Evolutionary conservation across 2,113 vertebrate species (phyloP).

Genomic region (Platycercus adscitus): DNA sequence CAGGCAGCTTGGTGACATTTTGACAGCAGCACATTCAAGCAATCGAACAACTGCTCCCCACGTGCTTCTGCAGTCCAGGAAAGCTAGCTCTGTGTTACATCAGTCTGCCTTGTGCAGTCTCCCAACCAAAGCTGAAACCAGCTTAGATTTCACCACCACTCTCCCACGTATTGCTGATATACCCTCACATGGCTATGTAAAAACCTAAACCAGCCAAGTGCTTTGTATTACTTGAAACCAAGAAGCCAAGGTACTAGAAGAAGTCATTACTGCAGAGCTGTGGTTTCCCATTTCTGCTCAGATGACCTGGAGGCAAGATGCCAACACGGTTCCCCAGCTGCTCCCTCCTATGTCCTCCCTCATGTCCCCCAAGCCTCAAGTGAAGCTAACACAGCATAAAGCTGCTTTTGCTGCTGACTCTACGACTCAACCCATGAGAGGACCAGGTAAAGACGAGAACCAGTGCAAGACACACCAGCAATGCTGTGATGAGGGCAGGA

Average conservation of each 20-base stretch:
- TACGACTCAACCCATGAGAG: rapidly evolving
- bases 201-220: not conserved
- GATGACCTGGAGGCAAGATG: rapidly evolving
- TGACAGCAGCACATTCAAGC: not conserved
- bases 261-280: not conserved
- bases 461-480: not conserved
- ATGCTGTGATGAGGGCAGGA: rapidly evolving
- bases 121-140: not conserved
- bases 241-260: not conserved
- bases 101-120: not conserved
- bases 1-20: not conserved
- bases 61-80: not conserved
- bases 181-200: not conserved
- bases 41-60: rapidly evolving
- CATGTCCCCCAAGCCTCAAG: rapidly evolving
- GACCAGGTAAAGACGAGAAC: not conserved
- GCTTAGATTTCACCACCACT: not conserved
- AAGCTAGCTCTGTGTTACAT: not conserved
- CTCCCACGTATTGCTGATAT: not conserved
- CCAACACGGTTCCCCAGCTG: rapidly evolving
- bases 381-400: not conserved
- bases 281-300: not conserved
- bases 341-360: not conserved
- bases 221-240: not conserved
- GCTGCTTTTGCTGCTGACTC: not conserved